Evolutionary conservation across 1,140 invertebrate species (phyloP), one percentile per base, ranked within the genome.

Genomic region (Calephelis virginiensis): DNA sequence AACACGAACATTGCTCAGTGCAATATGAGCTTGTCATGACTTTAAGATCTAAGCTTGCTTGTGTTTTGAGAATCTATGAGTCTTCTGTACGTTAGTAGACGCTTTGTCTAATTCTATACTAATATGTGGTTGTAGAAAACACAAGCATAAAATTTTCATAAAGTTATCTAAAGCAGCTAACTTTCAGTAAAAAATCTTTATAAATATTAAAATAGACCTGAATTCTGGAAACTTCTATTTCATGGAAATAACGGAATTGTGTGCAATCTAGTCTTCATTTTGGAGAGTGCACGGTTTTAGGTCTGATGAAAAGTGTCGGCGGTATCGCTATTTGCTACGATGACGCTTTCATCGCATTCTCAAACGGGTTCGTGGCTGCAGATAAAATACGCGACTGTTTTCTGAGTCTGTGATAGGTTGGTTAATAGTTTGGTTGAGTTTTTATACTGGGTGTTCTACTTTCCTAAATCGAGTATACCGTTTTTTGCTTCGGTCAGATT

Each of bases 221-320:
- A 37, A 28, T 56, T 37, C 11, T 5, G 6, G 17, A 56, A 56
- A 37, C 10, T 56, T 28, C 11, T 37, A 14, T 17, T 17, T 56
- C 17, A 17, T n/a, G 8, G 53, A 38, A 59, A 38, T 59, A 59
- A 59, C 17, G n/a, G 37, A 59, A 59, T 59, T 11, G 28, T 59
- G 53, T 59, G 38, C 17, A 37, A 38, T 37, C 56, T 28, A 59
- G 37, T 59, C 56, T n/a, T 59, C 56, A 59, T 59, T 59, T 59
- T 28, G 28, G 37, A 59, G 56, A 40, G 56, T 59, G 56, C 56
- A 59, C 56, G 56, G 37, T 59, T 59, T 59, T 59, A 59, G 56
- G 56, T 59, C 56, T 59, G 56, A 59, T 59, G 56, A 59, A 59
- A 59, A 12, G 56, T 59, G 56, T 59, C 11, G 56, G 8, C 28